Evolutionary conservation across 2,888 invertebrate species (phyloP).

Genomic region (Tiliacea citrago): DNA sequence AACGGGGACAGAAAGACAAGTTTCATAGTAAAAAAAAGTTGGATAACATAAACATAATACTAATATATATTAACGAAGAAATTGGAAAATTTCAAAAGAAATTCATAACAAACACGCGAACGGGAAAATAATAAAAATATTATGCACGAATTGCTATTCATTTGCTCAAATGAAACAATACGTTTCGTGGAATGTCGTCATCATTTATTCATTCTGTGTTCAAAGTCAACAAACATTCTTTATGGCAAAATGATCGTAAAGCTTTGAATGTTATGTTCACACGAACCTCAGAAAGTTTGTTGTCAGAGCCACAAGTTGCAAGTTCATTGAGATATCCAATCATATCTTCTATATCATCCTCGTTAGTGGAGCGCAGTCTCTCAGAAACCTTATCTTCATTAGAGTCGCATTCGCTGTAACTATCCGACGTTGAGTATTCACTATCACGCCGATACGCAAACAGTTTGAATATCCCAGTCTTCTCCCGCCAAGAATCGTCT

Average conservation of each 20-base stretch:
- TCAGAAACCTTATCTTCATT: slow-evolving; percentile 69
- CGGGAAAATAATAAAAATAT: slow-evolving; percentile 31
- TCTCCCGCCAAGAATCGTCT: slow-evolving; percentile 86
- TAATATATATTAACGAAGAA: background rate
- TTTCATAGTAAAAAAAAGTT: background rate
- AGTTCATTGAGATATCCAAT: slow-evolving; percentile 71
- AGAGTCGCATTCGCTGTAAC: slow-evolving; percentile 87
- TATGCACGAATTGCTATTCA: slow-evolving; percentile 15
- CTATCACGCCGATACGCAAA: slow-evolving; percentile 83
- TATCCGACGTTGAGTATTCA: slow-evolving; percentile 84
- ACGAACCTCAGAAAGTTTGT: slow-evolving; percentile 51
- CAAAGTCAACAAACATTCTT: slow-evolving; percentile 14
- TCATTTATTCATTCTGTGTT: slow-evolving; percentile 19
- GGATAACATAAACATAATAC: background rate
- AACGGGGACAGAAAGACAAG: background rate
- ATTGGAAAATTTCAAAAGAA: slow-evolving; percentile 15
- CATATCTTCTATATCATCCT: slow-evolving; percentile 65
- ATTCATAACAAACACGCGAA: background rate
- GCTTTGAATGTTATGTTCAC: slow-evolving; percentile 3
- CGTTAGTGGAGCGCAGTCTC: slow-evolving; percentile 53
- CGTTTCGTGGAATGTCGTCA: slow-evolving; percentile 33
- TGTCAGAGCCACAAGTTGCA: slow-evolving; percentile 51
- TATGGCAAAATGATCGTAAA: slow-evolving; percentile 26
- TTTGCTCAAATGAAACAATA: slow-evolving; percentile 35
- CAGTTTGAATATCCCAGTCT: slow-evolving; percentile 82